Conservation (phyloP, 2,797 vertebrate genomes). For the Tympanoctomys barrerae region DNA sequence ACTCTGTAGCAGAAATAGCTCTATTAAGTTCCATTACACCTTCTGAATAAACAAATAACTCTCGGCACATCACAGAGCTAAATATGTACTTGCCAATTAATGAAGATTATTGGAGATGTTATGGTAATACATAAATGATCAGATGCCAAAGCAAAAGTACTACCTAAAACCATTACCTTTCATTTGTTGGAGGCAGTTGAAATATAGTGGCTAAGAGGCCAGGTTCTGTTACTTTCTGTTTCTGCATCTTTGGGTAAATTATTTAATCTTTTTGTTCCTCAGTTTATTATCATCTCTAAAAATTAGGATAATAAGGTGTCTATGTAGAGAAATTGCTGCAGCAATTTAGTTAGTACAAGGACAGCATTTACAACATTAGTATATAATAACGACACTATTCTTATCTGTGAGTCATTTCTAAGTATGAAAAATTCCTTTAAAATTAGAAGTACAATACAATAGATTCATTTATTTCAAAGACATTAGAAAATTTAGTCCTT, state of each 20-base stretch:
- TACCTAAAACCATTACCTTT: background rate
- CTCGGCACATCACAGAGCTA: background rate
- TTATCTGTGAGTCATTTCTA: background rate
- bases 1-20: background rate
- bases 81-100: background rate
- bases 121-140: background rate
- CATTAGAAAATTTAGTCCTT: background rate
- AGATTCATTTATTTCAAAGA: constrained; percentile 22
- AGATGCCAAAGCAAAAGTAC: background rate
- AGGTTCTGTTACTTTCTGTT: constrained; percentile 7
- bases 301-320: background rate
- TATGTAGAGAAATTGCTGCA: background rate
- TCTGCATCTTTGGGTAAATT: constrained; percentile 22
- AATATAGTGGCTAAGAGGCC: background rate
- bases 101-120: background rate
- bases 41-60: background rate
- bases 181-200: background rate
- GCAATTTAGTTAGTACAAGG: constrained; percentile 29
- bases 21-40: background rate
- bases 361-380: background rate
- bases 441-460: background rate
- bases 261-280: background rate
- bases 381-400: background rate
- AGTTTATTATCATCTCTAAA: background rate
- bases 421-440: constrained; percentile 1